Percentiles rank a stretch among this genome's conserved stretches.
Conservation (phyloP, 2,113 vertebrate species). For the Myrmecophaga tridactyla region DNA sequence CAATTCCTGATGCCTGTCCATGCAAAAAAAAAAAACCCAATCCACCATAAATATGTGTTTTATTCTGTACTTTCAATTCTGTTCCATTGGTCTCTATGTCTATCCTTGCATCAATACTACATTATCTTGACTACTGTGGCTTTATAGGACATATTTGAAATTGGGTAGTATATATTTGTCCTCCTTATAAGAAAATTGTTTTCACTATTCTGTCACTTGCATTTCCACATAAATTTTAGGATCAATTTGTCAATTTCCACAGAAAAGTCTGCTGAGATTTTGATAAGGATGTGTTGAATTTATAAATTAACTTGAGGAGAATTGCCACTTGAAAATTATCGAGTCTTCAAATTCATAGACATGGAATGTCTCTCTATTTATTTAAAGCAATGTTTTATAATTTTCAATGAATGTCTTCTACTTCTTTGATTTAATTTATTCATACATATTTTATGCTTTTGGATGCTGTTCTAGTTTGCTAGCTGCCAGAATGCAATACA, state of each 20-base stretch:
- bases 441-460: neutral
- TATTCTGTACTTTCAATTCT: neutral
- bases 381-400: neutral
- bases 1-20: too few species aligned
- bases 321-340: neutral
- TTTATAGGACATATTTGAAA: neutral
- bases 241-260: neutral
- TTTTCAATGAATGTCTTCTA: neutral
- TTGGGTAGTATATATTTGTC: neutral
- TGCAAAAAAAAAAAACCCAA: neutral
- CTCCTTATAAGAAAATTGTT: too few species aligned
- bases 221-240: neutral
- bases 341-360: neutral
- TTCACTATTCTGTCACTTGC: neutral
- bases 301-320: neutral
- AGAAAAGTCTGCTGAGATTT: neutral
- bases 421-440: neutral
- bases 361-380: neutral
- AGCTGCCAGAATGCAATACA: too few species aligned
- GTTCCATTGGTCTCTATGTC: neutral
- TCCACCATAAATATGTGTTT: neutral
- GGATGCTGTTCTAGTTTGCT: too few species aligned
- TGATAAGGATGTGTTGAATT: neutral
- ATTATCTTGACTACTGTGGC: neutral
- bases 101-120: neutral